Base-by-base conservation (phyloP, 2,888 invertebrate genomes). In the Portevinia maculata region DNA sequence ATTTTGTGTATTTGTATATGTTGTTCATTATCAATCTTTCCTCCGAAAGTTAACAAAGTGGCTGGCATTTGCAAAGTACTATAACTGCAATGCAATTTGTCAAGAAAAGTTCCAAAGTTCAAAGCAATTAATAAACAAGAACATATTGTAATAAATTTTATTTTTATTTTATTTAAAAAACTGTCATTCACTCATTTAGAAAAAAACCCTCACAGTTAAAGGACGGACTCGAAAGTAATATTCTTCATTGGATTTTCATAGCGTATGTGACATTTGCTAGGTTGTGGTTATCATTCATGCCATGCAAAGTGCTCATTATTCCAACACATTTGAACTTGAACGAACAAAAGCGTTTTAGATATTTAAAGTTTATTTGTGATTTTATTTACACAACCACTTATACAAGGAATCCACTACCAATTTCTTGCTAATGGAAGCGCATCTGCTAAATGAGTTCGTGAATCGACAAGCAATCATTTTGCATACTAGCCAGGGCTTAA, bases 301-400 rank as follows among this genome's bases (percentile, higher is more conserved):
- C 13, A 7, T 39, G 15, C 24, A 39, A 57, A 19, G n/a, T 30
- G 13, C 46, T 62, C 46, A 19, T 48, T 24, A 62, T 48, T 37
- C 6, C 1, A 69, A 37, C 41, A 46, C 67, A 69, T 46, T 69
- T 57, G 67, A 69, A 69, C 57, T 44, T 69, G 46, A 15, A 13
- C 13, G 13, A 21, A 44, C 15, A 53, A 8, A 41, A n/a, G 30
- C 39, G 24, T 57, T 41, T 41, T 11, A 7, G 15, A 3, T 52
- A n/a, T 11, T 21, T n/a, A n/a, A n/a, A n/a, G n/a, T n/a, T 32
- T 19, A 37, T 24, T 8, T 44, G 44, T n/a, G 19, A 44, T 32
- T 24, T n/a, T 9, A 44, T 32, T 24, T 44, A 19, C 9, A 19
- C 67, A 44, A 53, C 6, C 7, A 30, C 3, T 37, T n/a, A 11